These are phyloP conservation scores for Chrysogorgia sp. DNA, from an alignment of 92 coral and sea anemone genomes.

Conservation along the genomic window DNA sequence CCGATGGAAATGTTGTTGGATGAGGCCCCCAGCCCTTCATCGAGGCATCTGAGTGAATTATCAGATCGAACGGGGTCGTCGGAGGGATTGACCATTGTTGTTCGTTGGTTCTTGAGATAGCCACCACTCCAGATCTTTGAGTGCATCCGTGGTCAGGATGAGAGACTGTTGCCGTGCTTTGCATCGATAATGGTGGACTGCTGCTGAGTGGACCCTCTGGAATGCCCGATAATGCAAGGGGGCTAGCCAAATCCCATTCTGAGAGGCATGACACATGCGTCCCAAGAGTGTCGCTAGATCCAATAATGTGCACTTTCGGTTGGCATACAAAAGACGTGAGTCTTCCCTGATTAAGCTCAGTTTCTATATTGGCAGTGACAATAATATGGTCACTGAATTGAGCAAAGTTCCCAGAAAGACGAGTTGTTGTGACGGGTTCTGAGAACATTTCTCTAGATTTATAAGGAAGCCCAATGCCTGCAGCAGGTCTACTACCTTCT, in stretches of 20 bases:
- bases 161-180: no score
- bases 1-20: conserved; percentile 39
- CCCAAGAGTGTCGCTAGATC: conserved; percentile 44
- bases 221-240: conserved; percentile 41
- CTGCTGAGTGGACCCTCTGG: conserved; percentile 19
- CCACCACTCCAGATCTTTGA: no score
- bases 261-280: conserved; percentile 58
- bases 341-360: not conserved
- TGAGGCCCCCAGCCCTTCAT: conserved; percentile 38
- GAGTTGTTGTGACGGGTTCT: conserved; percentile 33
- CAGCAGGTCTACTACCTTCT: conserved; percentile 14
- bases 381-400: conserved; percentile 27
- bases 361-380: conserved; percentile 30
- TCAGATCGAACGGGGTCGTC: conserved; percentile 31
- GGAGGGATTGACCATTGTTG: conserved; percentile 22
- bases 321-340: not conserved
- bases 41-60: conserved; percentile 33
- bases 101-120: no score
- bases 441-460: conserved; percentile 49
- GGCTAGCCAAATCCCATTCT: conserved; percentile 43
- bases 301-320: conserved; percentile 12
- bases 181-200: not conserved
- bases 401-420: conserved; percentile 39
- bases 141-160: not conserved
- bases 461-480: conserved; percentile 34